Evolutionary conservation across 2,888 invertebrate species (phyloP).

Genomic region (Carterocephalus palaemon): DNA sequence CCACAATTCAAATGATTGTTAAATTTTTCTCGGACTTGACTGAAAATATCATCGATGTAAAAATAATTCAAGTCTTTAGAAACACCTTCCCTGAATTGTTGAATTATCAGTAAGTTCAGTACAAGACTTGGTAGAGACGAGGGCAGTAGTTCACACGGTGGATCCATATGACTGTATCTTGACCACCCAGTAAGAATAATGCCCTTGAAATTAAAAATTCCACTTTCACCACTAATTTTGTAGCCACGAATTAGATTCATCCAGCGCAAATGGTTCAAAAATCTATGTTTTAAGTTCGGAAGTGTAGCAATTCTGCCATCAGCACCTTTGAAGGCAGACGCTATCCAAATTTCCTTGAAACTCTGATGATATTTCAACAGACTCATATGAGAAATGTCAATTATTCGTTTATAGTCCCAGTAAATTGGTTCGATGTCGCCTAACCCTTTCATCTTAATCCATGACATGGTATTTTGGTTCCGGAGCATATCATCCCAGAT

Average conservation of each 20-base stretch:
- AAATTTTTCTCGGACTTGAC: constrained; percentile 36
- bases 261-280: constrained; percentile 87
- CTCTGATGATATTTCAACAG: constrained; percentile 47
- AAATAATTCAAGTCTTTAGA: constrained; percentile 22
- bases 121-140: constrained; percentile 81
- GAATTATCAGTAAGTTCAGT: constrained; percentile 74
- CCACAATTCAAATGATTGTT: constrained; percentile 36
- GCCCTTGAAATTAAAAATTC: constrained; percentile 73
- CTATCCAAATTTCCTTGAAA: constrained; percentile 87
- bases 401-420: constrained; percentile 81
- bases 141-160: constrained; percentile 82
- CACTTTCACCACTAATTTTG: constrained; percentile 51
- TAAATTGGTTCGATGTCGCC: constrained; percentile 81
- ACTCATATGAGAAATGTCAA: constrained; percentile 43
- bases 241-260: constrained; percentile 77
- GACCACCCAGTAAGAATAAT: constrained; percentile 87
- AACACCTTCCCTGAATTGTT: constrained; percentile 45
- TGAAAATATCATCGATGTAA: constrained; percentile 35
- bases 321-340: constrained; percentile 91
- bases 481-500: constrained; percentile 93
- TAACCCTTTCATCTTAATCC: constrained; percentile 59
- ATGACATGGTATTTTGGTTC: constrained; percentile 29
- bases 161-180: constrained; percentile 82
- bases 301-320: constrained; percentile 73
- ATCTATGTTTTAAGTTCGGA: constrained; percentile 80